Conservation (phyloP, 2,888 invertebrate species). For the Dryocosmus kuriphilus region DNA sequence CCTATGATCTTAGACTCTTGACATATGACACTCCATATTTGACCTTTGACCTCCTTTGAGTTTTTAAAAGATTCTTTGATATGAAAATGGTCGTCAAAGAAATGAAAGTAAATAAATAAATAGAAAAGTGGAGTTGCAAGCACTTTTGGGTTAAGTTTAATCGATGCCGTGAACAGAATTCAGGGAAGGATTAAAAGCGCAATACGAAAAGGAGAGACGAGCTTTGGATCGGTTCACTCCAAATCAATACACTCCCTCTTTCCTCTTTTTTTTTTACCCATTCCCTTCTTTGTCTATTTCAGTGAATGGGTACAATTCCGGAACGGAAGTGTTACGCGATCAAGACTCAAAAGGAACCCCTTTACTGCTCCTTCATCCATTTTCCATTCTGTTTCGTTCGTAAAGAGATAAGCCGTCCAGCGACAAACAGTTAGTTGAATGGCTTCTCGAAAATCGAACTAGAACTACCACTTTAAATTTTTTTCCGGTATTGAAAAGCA, state of each 20-base stretch:
- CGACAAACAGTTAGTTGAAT: constrained; percentile 9
- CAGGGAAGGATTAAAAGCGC: background rate
- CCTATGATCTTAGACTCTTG: too few relatives aligned
- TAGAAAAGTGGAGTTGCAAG: background rate
- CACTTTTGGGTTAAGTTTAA: background rate
- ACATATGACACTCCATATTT: too few relatives aligned
- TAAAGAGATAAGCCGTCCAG: constrained; percentile 12
- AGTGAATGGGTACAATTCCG: constrained; percentile 19
- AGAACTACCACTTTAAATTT: background rate
- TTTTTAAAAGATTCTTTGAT: too few relatives aligned
- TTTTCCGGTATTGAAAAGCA: background rate
- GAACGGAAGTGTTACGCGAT: constrained; percentile 25
- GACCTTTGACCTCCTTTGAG: too few relatives aligned
- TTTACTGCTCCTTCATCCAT: constrained; percentile 23
- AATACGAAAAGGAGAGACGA: constrained; percentile 7
- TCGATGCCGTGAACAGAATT: constrained; percentile 9
- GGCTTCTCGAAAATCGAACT: background rate
- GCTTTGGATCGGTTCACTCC: background rate
- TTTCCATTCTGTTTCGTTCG: constrained; percentile 20
- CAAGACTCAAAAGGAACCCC: constrained; percentile 19
- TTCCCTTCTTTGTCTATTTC: constrained; percentile 25
- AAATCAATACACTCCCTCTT: constrained; percentile 14
- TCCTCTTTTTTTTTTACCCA: background rate
- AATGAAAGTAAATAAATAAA: background rate
- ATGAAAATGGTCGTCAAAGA: background rate